phyloP scores from a whole-genome alignment of 2,113 vertebrate genomes.

The Poeciliopsis retropinna region DNA sequence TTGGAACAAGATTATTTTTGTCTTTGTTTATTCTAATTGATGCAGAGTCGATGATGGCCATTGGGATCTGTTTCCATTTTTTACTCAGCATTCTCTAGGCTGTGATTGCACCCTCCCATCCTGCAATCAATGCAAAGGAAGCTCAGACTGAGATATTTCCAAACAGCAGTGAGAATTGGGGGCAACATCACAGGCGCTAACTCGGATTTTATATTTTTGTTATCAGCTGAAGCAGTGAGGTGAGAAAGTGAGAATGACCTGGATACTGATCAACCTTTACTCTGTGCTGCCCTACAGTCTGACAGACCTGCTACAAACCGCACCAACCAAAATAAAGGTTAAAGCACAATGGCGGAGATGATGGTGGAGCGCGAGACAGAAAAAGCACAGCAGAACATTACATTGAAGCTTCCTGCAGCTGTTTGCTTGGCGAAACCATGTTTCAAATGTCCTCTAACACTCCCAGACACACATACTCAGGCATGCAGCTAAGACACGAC shows the following conservation, averaged over 20 bases:
- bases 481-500: background rate
- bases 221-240: conserved; percentile 55
- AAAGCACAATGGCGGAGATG: background rate
- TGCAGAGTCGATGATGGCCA: conserved; percentile 18
- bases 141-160: conserved; percentile 31
- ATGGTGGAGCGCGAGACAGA: background rate
- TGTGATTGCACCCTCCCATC: conserved; percentile 9
- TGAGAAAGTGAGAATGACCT: conserved; percentile 43
- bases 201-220: conserved; percentile 53
- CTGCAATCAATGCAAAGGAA: conserved; percentile 15
- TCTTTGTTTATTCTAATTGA: conserved; percentile 59
- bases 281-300: conserved; percentile 9
- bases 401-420: background rate
- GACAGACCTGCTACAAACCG: background rate
- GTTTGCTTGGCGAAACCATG: background rate
- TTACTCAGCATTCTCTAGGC: background rate
- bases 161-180: conserved; percentile 21
- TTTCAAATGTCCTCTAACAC: background rate
- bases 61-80: background rate
- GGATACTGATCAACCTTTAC: conserved; percentile 43
- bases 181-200: conserved; percentile 19
- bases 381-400: background rate
- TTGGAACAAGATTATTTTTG: conserved; percentile 54
- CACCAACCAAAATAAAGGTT: background rate
- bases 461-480: background rate